Evolutionary conservation across 2,888 invertebrate species (phyloP), one percentile per base, ranked within the genome.

Genomic region (Harpalus rufipes): DNA sequence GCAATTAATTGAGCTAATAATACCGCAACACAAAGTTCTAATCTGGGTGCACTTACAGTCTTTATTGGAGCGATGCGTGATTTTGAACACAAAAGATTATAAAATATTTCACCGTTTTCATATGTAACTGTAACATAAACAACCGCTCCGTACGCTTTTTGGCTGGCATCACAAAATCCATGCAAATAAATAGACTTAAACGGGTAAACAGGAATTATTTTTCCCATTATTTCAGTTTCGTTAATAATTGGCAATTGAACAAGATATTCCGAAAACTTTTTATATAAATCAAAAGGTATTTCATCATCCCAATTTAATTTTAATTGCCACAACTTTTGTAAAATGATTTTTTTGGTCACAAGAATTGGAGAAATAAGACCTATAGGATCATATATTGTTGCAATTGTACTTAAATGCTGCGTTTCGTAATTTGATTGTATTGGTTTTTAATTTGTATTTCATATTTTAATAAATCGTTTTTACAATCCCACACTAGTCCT

Each of bases 1-100:
- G n/a, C 8, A 25, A 80, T 80, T 61, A 80, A 59, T 80, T 80
- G 59, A n/a, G 80, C 59, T 61, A 80, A 61, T 80, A 80, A 32
- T 0, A 80, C n/a, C 7, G 61, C 80, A 44, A 41, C 80, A 18
- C 80, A 25, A 59, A 80, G 63, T 80, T 80, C 80, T 61, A 80
- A 80, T n/a, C 18, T 59, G 14, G 80, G 59, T 61, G 39, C 8
- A 59, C 21, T 80, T 32, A 80, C 14, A 25, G 18, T 61, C 32
- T 61, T 80, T 80, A 80, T 14, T 32, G 61, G 80, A 10, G 80
- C 39, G 18, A 80, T 61, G 1, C 63, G 32, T n/a, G 61, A 59
- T 41, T 80, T 80, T 61, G 80, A 59, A 32, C 80, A 80, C n/a
- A 80, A 32, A 32, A 80, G 63, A 80, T 80, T 80, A 10, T 3